Percentiles rank a stretch among this genome's conserved stretches.
These are phyloP conservation scores for Melanotaenia maccullochi DNA, from an alignment of 2,797 vertebrate species.

Conservation along the genomic window DNA sequence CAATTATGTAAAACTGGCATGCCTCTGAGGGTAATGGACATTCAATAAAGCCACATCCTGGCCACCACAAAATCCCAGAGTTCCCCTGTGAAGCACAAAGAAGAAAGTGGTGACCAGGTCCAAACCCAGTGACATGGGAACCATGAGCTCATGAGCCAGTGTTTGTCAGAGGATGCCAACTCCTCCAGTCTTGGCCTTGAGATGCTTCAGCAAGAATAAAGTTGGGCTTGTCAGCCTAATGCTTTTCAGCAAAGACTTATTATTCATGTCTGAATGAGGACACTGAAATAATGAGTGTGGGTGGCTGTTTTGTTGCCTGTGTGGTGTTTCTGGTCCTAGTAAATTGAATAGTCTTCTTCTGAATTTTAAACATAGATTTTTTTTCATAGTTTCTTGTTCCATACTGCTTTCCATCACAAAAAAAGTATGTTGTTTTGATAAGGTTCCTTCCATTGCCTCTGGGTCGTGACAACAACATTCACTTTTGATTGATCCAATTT, in stretches of 20 bases:
- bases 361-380: too few species aligned
- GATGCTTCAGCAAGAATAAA: slow-evolving; percentile 37
- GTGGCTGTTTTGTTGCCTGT: slow-evolving; percentile 13
- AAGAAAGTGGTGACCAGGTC: slow-evolving; percentile 54
- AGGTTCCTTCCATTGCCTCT: slow-evolving; percentile 19
- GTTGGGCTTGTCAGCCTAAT: slow-evolving; percentile 35
- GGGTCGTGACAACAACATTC: slow-evolving; percentile 3
- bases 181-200: slow-evolving; percentile 38
- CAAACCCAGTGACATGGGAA: slow-evolving; percentile 63
- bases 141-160: slow-evolving; percentile 63
- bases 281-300: slow-evolving; percentile 14
- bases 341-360: background rate
- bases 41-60: slow-evolving; percentile 78
- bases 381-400: too few species aligned
- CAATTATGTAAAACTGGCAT: slow-evolving; percentile 67
- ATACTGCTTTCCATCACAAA: too few species aligned
- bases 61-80: slow-evolving; percentile 67
- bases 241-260: slow-evolving; percentile 36
- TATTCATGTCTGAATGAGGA: slow-evolving; percentile 31
- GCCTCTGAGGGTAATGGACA: slow-evolving; percentile 62
- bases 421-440: background rate
- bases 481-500: slow-evolving; percentile 5
- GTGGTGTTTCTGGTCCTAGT: background rate
- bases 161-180: slow-evolving; percentile 54
- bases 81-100: slow-evolving; percentile 70